phyloP scores from a whole-genome alignment of 2,797 vertebrate species.

The Manis pentadactyla region DNA sequence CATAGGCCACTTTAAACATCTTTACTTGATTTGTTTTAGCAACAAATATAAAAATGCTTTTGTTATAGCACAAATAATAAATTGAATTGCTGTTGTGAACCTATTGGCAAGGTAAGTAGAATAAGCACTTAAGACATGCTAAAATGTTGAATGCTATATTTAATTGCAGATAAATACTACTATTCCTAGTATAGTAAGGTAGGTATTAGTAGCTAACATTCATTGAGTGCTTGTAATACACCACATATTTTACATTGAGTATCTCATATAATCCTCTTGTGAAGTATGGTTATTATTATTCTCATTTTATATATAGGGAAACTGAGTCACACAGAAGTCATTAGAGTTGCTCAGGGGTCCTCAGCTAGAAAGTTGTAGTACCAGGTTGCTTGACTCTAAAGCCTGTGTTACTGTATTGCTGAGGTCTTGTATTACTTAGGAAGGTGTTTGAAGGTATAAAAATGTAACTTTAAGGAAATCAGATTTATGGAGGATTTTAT shows the following conservation, averaged over 20 bases:
- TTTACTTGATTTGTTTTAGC: slow-evolving; percentile 48
- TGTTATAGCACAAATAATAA: background rate
- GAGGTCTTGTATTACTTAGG: background rate
- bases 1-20: background rate
- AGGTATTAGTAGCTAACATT: background rate
- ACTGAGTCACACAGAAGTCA: background rate
- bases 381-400: background rate
- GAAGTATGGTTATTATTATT: background rate
- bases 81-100: background rate
- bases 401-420: background rate
- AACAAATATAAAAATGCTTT: background rate
- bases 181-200: background rate
- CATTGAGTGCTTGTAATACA: background rate
- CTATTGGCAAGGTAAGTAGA: slow-evolving; percentile 9
- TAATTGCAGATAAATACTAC: background rate
- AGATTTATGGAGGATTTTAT: slow-evolving; percentile 10
- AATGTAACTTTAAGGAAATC: slow-evolving; percentile 27
- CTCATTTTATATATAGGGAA: background rate
- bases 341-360: background rate
- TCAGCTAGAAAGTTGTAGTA: slow-evolving; percentile 34
- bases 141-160: background rate
- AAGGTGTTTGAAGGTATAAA: background rate
- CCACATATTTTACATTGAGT: background rate
- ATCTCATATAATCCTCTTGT: background rate
- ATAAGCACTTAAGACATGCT: background rate